These are phyloP conservation scores for Aplysina aerophoba DNA, from an alignment of 37 sponge, comb jelly and placozoan genomes.

Conservation along the genomic window DNA sequence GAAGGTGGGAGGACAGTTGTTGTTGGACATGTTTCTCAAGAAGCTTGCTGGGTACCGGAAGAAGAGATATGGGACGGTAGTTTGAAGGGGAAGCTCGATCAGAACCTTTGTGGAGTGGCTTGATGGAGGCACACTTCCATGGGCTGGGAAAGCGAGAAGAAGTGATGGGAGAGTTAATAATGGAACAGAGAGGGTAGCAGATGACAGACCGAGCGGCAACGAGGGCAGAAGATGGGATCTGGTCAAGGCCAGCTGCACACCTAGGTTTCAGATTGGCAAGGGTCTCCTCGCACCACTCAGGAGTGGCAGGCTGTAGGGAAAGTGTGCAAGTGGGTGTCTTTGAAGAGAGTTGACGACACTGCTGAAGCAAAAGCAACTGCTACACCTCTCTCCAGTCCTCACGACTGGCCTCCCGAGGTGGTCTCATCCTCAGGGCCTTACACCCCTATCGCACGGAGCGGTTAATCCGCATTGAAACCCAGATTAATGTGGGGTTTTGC, in stretches of 20 bases:
- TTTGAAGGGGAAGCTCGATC: background rate
- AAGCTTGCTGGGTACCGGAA: background rate
- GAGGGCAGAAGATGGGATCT: background rate
- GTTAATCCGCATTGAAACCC: no score
- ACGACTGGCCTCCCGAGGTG: no score
- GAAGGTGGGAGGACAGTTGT: slow-evolving; percentile 13
- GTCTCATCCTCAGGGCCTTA: no score
- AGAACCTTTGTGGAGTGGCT: slow-evolving; percentile 16
- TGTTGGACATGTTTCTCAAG: background rate
- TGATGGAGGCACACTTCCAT: slow-evolving; percentile 8
- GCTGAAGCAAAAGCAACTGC: no score
- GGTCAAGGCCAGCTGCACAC: slow-evolving; percentile 2
- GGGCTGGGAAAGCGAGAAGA: background rate
- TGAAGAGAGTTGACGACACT: no score
- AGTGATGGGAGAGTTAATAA: no score
- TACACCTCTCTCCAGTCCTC: no score
- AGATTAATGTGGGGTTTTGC: no score
- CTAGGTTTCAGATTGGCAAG: slow-evolving; percentile 2
- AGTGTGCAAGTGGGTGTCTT: no score
- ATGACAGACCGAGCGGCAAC: background rate
- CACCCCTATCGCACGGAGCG: no score
- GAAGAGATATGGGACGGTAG: slow-evolving; percentile 25
- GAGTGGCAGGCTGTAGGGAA: background rate
- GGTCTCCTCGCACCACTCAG: slow-evolving; percentile 8
- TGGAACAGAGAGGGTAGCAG: slow-evolving; percentile 14